phyloP scores from a whole-genome alignment of 2,888 invertebrate species.

The Conomelus anceps region DNA sequence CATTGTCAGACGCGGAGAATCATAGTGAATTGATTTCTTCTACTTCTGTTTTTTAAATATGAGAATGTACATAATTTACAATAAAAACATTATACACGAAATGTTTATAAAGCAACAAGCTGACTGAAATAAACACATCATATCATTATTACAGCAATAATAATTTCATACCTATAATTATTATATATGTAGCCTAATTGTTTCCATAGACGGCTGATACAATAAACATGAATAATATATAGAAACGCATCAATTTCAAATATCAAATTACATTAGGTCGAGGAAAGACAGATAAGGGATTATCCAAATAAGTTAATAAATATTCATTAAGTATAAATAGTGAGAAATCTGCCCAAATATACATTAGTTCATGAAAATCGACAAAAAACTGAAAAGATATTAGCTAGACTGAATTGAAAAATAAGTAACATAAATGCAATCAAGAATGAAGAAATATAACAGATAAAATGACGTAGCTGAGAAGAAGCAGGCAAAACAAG shows the following conservation, averaged over 20 bases:
- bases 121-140: background rate
- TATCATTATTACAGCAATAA: background rate
- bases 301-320: background rate
- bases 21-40: background rate
- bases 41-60: background rate
- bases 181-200: background rate
- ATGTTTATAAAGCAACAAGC: background rate
- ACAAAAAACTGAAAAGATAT: background rate
- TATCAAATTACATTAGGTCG: background rate
- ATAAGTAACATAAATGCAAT: background rate
- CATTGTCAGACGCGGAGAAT: background rate
- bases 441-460: background rate
- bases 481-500: background rate
- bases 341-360: background rate
- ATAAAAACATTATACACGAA: background rate
- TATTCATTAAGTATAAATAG: background rate
- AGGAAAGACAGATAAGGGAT: background rate
- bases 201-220: background rate
- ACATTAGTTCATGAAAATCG: background rate
- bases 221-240: background rate
- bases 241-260: background rate
- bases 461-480: background rate
- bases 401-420: background rate
- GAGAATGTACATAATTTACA: background rate
- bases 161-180: background rate